Base-by-base conservation (phyloP, 2,113 vertebrate genomes). In the Sisor rabdophorus region DNA sequence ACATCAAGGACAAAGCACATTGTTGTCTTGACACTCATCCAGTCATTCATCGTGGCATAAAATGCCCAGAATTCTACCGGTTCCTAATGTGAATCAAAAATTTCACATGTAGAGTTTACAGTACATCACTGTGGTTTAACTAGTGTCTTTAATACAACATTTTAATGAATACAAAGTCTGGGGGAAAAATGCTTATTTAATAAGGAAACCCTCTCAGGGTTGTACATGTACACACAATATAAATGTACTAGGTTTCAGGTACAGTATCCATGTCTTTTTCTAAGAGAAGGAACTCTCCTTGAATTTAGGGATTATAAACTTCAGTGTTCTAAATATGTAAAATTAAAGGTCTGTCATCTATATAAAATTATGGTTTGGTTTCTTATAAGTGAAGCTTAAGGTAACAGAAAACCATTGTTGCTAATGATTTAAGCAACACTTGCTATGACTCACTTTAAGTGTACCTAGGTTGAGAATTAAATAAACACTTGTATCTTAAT, bases 11-110 rank as follows among this genome's bases (percentile, higher is more conserved):
- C 36, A 63, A 48, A 20, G 52, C 56, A 52, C 30, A 58, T 22
- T 36, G 60, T 61, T 56, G 44, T 70, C 28, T 28, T 61, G 6
- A 80, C 58, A 24, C 24, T 70, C 72, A 56, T 26, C 69, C 32
- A 79, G 52, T 68, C 26, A 63, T 68, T 76, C 60, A 73, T 77
- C 73, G 65, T 61, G 55, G 52, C 22, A 20, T 55, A 81, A 82
- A 72, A 73, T 47, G 59, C 19, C 40, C 11, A 79, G 79, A 77
- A 82, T 81, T 63, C 20, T 75, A 22, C 59, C 68, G 11, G 22
- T 76, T 56, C 69, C 73, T 70, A 50, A 76, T 19, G 59, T 61
- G 58, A 70, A 84, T 80, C 77, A 69, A 73, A 75, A 77, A 83
- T 79, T 59, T 81, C 47, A n/a, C 80, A 24, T 52, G 20, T 64